phyloP scores from a whole-genome alignment of 2,113 vertebrate species.

The Polyodon spathula region DNA sequence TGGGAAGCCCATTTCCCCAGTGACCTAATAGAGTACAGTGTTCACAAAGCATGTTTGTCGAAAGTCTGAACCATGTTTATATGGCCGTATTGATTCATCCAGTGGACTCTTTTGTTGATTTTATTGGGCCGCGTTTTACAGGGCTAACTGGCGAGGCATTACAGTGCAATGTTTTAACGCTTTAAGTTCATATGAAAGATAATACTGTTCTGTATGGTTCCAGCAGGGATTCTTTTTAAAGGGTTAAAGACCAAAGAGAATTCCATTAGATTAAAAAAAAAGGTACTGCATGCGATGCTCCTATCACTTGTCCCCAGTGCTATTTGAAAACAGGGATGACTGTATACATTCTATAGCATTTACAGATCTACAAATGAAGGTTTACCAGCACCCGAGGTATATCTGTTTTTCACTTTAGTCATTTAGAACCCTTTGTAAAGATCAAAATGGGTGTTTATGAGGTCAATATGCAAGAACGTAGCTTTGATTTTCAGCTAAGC shows the following conservation, averaged over 20 bases:
- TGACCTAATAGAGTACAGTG: background rate
- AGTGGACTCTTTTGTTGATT: constrained; percentile 20
- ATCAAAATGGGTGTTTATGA: too few relatives aligned
- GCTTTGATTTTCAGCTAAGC: too few relatives aligned
- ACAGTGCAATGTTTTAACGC: constrained; percentile 12
- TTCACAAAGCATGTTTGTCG: constrained; percentile 12
- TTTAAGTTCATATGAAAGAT: constrained; percentile 3
- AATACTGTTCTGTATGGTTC: background rate
- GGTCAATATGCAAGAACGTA: too few relatives aligned
- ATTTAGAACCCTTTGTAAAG: too few relatives aligned
- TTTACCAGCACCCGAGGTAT: too few relatives aligned
- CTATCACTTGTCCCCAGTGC: background rate
- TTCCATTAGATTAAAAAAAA: background rate
- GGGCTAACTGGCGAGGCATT: constrained; percentile 19
- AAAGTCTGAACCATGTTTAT: constrained; percentile 14
- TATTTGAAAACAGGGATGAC: too few relatives aligned
- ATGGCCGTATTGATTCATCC: constrained; percentile 21
- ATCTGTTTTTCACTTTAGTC: too few relatives aligned
- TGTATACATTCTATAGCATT: too few relatives aligned
- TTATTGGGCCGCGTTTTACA: constrained; percentile 18
- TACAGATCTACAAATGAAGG: too few relatives aligned
- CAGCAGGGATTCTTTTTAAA: too few relatives aligned
- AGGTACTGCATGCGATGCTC: background rate
- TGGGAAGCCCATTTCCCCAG: background rate
- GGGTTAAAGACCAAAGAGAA: too few relatives aligned